Conservation (phyloP, 2,797 vertebrate genomes). For the Pempheris klunzingeri region DNA sequence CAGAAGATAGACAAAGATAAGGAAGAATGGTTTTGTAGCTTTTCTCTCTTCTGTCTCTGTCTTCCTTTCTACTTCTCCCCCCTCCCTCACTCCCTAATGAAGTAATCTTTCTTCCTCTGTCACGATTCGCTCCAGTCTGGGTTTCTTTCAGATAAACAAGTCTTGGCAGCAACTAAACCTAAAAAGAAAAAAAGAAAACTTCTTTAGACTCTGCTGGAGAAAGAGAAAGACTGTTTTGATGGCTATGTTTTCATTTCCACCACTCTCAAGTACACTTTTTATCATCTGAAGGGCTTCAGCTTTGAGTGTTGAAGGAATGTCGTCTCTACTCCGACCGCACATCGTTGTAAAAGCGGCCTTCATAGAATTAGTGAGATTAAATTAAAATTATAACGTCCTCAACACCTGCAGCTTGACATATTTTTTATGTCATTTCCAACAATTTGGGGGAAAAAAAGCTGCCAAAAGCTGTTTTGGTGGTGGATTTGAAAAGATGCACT, state of each 20-base stretch:
- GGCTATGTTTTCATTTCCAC: constrained; percentile 21
- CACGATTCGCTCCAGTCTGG: constrained; percentile 40
- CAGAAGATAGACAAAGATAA: constrained; percentile 21
- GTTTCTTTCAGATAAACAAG: constrained; percentile 62
- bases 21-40: constrained; percentile 8
- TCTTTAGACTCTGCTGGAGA: constrained; percentile 29
- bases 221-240: constrained; percentile 18
- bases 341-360: constrained; percentile 47
- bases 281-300: constrained; percentile 23
- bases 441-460: constrained; percentile 20
- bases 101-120: constrained; percentile 64
- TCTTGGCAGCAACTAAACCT: constrained; percentile 47
- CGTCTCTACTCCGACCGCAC: constrained; percentile 8
- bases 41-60: constrained; percentile 31
- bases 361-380: constrained; percentile 41
- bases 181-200: constrained; percentile 39
- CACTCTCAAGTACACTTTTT: constrained; percentile 37
- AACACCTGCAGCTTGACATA: constrained; percentile 7
- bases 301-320: constrained; percentile 4
- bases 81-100: constrained; percentile 55
- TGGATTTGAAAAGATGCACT: background rate
- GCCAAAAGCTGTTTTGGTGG: background rate
- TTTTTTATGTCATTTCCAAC: constrained; percentile 5
- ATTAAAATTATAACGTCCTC: constrained; percentile 6
- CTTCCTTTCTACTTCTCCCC: constrained; percentile 24